A percentile compares a stretch with the other conserved stretches of the same genome.
Evolutionary conservation across 2,797 vertebrate genomes (phyloP).

Genomic region (Epinephelus coioides): DNA sequence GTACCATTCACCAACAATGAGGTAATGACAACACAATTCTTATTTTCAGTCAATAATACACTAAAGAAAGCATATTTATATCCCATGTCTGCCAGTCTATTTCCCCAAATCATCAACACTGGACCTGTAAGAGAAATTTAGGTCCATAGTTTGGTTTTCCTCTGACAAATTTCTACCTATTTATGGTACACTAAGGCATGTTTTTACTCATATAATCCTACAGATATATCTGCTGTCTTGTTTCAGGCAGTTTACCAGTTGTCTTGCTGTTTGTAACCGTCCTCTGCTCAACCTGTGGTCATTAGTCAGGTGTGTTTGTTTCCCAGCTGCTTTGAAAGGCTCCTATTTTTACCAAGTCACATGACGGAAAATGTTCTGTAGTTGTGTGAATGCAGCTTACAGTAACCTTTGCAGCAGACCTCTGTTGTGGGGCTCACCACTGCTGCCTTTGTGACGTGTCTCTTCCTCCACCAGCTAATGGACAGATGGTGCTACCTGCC

Average conservation of each 20-base stretch:
- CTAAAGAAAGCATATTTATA: too few relatives aligned
- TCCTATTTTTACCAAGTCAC: constrained; percentile 21
- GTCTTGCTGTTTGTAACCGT: constrained; percentile 1
- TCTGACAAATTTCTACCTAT: neutral
- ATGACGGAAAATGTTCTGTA: neutral
- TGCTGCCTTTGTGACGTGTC: constrained; percentile 26
- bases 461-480: constrained; percentile 42
- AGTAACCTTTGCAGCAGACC: constrained; percentile 8
- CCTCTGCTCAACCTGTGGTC: neutral
- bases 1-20: too few relatives aligned
- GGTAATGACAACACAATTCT: too few relatives aligned
- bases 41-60: too few relatives aligned
- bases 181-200: neutral
- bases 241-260: neutral
- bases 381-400: constrained; percentile 2
- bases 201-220: neutral
- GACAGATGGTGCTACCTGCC: constrained; percentile 65
- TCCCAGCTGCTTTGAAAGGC: constrained; percentile 4
- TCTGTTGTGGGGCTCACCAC: constrained; percentile 29
- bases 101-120: too few relatives aligned
- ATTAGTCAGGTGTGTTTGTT: constrained; percentile 12
- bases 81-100: too few relatives aligned
- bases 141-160: neutral
- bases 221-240: neutral
- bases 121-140: too few relatives aligned